These are phyloP conservation scores for Pseudochaenichthys georgianus DNA, from an alignment of 2,797 vertebrate genomes.

Conservation along the genomic window DNA sequence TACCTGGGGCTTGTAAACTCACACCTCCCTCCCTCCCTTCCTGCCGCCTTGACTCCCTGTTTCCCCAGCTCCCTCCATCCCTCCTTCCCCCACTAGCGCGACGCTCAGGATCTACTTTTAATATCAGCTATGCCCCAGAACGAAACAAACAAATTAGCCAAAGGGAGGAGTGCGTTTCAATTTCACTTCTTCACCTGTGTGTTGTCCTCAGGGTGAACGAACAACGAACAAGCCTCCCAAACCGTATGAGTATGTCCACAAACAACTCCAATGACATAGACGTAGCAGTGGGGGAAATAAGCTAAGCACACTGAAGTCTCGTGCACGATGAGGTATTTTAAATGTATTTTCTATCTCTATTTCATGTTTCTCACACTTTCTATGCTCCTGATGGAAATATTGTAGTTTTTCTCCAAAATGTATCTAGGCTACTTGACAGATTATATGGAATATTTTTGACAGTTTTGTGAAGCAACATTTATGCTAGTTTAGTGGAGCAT, in stretches of 20 bases:
- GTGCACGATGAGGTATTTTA: too few species aligned
- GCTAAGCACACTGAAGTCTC: background rate
- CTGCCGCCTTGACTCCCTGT: slow-evolving; percentile 39
- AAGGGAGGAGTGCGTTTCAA: slow-evolving; percentile 46
- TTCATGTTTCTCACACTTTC: background rate
- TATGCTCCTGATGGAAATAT: background rate
- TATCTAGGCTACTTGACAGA: background rate
- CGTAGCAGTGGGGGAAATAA: background rate
- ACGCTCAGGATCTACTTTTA: slow-evolving; percentile 72
- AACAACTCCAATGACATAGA: slow-evolving; percentile 5
- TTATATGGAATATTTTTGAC: background rate
- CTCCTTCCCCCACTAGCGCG: slow-evolving; percentile 16
- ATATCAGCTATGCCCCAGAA: slow-evolving; percentile 70
- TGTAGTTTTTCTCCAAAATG: background rate
- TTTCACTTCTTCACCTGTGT: slow-evolving; percentile 63
- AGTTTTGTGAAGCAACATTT: background rate
- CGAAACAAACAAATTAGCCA: slow-evolving; percentile 81
- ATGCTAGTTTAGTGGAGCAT: background rate
- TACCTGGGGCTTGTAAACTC: slow-evolving; percentile 83
- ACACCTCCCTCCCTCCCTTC: slow-evolving; percentile 48
- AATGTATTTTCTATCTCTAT: too few species aligned
- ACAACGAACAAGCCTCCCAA: slow-evolving; percentile 15
- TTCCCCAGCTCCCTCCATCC: slow-evolving; percentile 54
- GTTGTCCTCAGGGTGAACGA: slow-evolving; percentile 43
- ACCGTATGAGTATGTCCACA: background rate